Conservation (phyloP, 2,113 vertebrate species). For the Recurvirostra avosetta region DNA sequence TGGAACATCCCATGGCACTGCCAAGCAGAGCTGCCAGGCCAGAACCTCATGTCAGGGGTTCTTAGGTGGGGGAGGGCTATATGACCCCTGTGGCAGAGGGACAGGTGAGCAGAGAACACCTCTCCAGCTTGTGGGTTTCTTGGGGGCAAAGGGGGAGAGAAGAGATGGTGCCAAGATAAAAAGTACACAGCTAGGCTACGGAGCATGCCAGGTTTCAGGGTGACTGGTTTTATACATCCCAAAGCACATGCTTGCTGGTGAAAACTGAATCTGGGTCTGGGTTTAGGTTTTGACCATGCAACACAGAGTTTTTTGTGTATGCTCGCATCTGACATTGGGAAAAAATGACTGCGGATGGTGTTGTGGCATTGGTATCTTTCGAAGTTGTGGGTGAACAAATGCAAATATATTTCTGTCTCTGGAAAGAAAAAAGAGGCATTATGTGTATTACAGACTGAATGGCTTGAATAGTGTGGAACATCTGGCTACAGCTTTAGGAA, state of each 20-base stretch:
- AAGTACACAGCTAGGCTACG: neutral
- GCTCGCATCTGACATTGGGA: neutral
- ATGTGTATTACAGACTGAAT: neutral
- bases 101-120: neutral
- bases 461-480: neutral
- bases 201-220: neutral
- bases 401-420: neutral
- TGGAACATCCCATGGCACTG: fast-evolving
- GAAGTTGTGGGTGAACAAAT: neutral
- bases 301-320: neutral
- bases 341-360: neutral
- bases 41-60: neutral
- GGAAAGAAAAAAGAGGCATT: neutral
- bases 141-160: neutral
- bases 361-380: neutral
- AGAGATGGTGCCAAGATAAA: neutral
- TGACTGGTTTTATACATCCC: neutral
- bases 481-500: neutral
- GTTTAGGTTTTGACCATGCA: neutral
- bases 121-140: neutral
- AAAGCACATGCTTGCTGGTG: fast-evolving
- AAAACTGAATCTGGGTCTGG: neutral
- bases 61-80: neutral
- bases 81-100: neutral
- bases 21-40: neutral